phyloP scores from a whole-genome alignment of 1,140 invertebrate genomes.

The Platyura marginata region DNA sequence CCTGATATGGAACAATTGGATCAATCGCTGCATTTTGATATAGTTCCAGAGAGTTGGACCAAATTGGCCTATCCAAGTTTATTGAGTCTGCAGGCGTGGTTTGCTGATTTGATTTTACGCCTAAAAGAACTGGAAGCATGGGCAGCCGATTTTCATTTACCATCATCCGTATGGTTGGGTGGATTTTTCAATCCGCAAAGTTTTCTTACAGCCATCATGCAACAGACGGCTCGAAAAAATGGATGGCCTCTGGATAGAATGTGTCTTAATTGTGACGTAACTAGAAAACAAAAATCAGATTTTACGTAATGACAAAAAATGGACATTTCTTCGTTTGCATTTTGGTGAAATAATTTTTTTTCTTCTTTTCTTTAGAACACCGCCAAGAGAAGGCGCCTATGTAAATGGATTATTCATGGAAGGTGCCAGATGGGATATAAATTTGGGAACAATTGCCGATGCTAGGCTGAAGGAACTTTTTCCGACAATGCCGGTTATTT shows the following conservation, averaged over 20 bases:
- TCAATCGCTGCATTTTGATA: slow-evolving; percentile 68
- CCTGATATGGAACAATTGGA: slow-evolving; percentile 79
- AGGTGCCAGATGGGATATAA: slow-evolving; percentile 78
- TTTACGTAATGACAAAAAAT: slow-evolving; percentile 33
- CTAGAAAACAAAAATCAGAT: slow-evolving; percentile 78
- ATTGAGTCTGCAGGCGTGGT: slow-evolving; percentile 68
- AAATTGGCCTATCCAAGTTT: slow-evolving; percentile 80
- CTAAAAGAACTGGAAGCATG: slow-evolving; percentile 61
- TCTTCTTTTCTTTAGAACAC: slow-evolving; percentile 27
- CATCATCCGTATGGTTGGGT: slow-evolving; percentile 74
- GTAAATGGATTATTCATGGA: slow-evolving; percentile 85
- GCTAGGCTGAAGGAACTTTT: slow-evolving; percentile 78
- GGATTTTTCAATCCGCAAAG: slow-evolving; percentile 96
- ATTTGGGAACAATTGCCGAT: slow-evolving; percentile 56
- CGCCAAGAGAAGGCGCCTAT: slow-evolving; percentile 81
- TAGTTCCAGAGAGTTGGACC: slow-evolving; percentile 67
- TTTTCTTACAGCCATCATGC: slow-evolving; percentile 93
- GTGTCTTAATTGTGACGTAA: slow-evolving; percentile 87
- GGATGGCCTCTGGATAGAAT: slow-evolving; percentile 93
- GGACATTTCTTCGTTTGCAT: not conserved
- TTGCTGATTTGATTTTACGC: slow-evolving; percentile 63
- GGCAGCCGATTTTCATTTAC: slow-evolving; percentile 61
- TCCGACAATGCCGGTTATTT: slow-evolving; percentile 81
- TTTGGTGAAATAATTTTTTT: not conserved
- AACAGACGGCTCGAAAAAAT: slow-evolving; percentile 85